These are phyloP conservation scores for Barbus barbus DNA, from an alignment of 2,113 vertebrate species.

Conservation along the genomic window DNA sequence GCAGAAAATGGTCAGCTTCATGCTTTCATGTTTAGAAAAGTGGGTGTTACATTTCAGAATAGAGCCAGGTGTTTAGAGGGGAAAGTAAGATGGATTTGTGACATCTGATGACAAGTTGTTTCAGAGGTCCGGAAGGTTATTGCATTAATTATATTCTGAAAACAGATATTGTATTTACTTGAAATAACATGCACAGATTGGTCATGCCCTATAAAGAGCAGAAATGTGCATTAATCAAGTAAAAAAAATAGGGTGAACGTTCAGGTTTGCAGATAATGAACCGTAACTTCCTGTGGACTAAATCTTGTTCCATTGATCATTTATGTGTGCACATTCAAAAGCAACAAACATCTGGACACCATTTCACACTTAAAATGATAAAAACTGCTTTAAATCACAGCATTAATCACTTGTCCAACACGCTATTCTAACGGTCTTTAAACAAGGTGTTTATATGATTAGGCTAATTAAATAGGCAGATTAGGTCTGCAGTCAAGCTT, in stretches of 20 bases:
- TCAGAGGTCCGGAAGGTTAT: background rate
- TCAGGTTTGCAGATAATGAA: background rate
- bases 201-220: background rate
- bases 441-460: slow-evolving; percentile 57
- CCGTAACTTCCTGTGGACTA: background rate
- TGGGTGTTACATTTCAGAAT: background rate
- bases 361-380: slow-evolving; percentile 50
- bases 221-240: background rate
- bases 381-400: slow-evolving; percentile 54
- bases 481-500: slow-evolving; percentile 6
- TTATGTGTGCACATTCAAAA: background rate
- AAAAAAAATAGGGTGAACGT: background rate
- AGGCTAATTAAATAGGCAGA: no score
- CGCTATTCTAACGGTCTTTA: slow-evolving; percentile 31
- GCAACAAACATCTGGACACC: slow-evolving; percentile 55
- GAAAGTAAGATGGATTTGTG: background rate
- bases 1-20: background rate
- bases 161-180: background rate
- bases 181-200: background rate
- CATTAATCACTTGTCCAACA: slow-evolving; percentile 59
- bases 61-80: background rate
- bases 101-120: background rate
- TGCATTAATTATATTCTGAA: slow-evolving; percentile 4
- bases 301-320: background rate
- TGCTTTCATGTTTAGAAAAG: background rate